Base-by-base conservation (phyloP, 1,140 invertebrate genomes). In the Halotydeus destructor region DNA sequence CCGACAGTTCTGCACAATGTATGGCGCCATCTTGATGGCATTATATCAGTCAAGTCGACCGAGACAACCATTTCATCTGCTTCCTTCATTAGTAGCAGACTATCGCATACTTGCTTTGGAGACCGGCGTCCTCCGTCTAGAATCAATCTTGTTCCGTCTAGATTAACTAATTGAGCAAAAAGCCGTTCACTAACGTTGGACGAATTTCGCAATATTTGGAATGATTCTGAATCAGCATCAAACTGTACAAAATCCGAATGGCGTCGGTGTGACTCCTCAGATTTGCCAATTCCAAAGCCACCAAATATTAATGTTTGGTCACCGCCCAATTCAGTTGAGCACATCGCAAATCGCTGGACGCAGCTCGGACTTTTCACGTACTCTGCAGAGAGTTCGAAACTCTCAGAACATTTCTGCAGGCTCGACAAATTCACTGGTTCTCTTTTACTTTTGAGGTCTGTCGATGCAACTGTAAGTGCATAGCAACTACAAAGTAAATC, bases 401-500 rank as follows among this genome's bases (percentile, higher is more conserved):
- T n/a, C n/a, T n/a, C n/a, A n/a, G n/a, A n/a, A n/a, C n/a, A n/a
- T n/a, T n/a, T n/a, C n/a, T n/a, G n/a, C n/a, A n/a, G n/a, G n/a
- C n/a, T n/a, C n/a, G n/a, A n/a, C n/a, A n/a, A n/a, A n/a, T n/a
- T n/a, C n/a, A n/a, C n/a, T n/a, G n/a, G 11, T n/a, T 30, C 28
- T n/a, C 11, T n/a, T n/a, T 30, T 34, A 34, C 14, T 6, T 5
- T 34, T 34, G 22, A 5, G 22, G 22, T 6, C 5, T 30, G 30
- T 41, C 25, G 14, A 12, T 31, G 35, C 35, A 34, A 41, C 21
- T 2, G 30, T 39, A 14, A 41, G 25, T 31, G 26, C 12, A 34
- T 41, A 41, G 3, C n/a, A 41, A 3, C 9, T 5, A 24, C 39
- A 41, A 21, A 35, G 26, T 24, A 24, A 31, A 16, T 41, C 39